These are phyloP conservation scores for Trisateles emortualis DNA, from an alignment of 2,888 invertebrate species.

Conservation along the genomic window DNA sequence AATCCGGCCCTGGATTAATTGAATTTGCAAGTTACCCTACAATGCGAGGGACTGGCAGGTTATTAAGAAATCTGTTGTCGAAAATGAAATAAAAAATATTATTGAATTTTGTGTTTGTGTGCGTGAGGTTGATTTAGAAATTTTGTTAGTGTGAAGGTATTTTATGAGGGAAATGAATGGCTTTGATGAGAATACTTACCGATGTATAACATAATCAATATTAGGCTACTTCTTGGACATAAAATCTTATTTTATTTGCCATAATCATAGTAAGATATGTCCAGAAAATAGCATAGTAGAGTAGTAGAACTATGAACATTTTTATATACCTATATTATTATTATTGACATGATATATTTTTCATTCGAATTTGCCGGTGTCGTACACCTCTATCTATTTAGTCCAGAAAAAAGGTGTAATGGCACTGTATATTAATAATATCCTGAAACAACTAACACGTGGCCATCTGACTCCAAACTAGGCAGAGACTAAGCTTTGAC, in stretches of 20 bases:
- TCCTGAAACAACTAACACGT: too few species aligned
- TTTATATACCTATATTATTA: too few species aligned
- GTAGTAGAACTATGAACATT: too few species aligned
- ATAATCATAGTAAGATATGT: background rate
- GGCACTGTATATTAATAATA: too few species aligned
- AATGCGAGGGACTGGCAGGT: conserved; percentile 51
- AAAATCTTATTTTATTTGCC: too few species aligned
- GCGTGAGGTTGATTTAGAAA: conserved; percentile 27
- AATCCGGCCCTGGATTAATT: conserved; percentile 66
- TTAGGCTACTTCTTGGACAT: too few species aligned
- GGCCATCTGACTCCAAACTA: too few species aligned
- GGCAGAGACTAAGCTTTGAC: too few species aligned
- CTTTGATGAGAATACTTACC: background rate
- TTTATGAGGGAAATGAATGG: background rate
- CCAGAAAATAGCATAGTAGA: background rate
- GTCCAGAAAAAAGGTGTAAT: too few species aligned
- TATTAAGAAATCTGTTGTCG: conserved; percentile 58
- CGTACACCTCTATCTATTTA: too few species aligned
- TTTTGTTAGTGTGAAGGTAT: conserved; percentile 4
- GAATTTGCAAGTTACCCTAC: conserved; percentile 64
- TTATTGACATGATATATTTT: too few species aligned
- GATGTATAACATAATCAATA: background rate
- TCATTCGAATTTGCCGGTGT: too few species aligned
- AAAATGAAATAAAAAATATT: conserved; percentile 41
- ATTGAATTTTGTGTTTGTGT: conserved; percentile 25